Base-by-base conservation (phyloP, 2,113 vertebrate species). In the Tachysurus vachellii region DNA sequence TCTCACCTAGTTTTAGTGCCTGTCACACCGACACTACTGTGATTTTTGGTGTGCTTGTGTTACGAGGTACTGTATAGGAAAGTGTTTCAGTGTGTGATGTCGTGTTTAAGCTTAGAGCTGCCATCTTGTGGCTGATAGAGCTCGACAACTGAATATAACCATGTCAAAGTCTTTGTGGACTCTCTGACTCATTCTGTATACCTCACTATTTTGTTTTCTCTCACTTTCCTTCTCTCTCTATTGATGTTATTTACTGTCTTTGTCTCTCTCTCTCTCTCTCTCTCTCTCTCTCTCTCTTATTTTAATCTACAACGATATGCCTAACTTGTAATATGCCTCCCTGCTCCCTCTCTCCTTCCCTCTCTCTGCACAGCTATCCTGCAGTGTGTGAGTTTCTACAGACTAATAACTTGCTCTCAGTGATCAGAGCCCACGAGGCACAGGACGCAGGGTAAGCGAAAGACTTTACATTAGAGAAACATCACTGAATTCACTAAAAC, bases 91-190 rank as follows among this genome's bases (percentile, higher is more conserved):
- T 0, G 56, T 84, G 66, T 7, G 17, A 54, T 66, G 42, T 26
- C 12, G 3, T 17, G 6, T 42, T 68, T 80, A 26, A 14, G 31
- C 80, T 91, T 88, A 88, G 62, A 83, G 76, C 82, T 75, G 77
- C 91, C 92, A 83, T 88, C 93, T 92, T 88, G 92, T 93, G 94
- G 89, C 59, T 62, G 0, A 61, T 71, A 44, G 42, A 11, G 28
- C 31, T 31, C 68, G 82, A 87, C 75, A 97, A 97, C 87, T 96
- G 97, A 95, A 97, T 97, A 85, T 97, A 99, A 9, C 97, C 97
- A 95, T 97, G 97, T 90, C 94, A 94, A 91, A 93, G 94, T 82
- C 47, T 2, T 50, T 50, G 91, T 44, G 19, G 28, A 28, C 23
- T 62, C 1, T 59, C 57, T 61, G 21, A 23, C 19, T 62, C 61